Evolutionary conservation across 1,140 invertebrate species (phyloP).

Genomic region (Euschistus heros): DNA sequence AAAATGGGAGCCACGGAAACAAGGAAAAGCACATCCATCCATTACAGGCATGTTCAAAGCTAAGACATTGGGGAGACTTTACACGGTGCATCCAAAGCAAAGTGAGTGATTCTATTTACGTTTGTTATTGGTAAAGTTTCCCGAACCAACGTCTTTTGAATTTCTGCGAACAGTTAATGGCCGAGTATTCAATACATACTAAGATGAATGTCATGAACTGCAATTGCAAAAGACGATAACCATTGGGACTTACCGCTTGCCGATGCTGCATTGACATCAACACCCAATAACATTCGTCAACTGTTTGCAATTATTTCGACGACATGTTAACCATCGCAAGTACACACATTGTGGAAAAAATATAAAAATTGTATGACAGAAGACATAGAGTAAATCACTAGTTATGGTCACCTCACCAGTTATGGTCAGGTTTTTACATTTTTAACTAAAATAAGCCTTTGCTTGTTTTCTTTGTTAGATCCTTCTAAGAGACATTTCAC

Average conservation of each 20-base stretch:
- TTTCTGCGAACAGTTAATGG: slow-evolving; percentile 38
- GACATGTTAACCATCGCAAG: slow-evolving; percentile 32
- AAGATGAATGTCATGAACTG: slow-evolving; percentile 35
- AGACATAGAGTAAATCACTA: no score
- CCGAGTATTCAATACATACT: slow-evolving; percentile 33
- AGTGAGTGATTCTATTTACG: slow-evolving; percentile 39
- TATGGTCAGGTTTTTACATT: no score
- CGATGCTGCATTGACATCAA: no score
- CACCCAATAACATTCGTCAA: no score
- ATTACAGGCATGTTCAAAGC: background rate
- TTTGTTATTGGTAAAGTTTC: slow-evolving; percentile 37
- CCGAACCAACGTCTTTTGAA: slow-evolving; percentile 38
- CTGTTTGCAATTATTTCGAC: background rate
- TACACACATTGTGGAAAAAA: slow-evolving; percentile 34
- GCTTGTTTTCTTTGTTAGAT: no score
- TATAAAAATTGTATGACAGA: slow-evolving; percentile 35
- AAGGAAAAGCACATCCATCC: slow-evolving; percentile 22
- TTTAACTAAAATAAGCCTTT: no score
- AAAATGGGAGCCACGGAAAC: slow-evolving; percentile 24
- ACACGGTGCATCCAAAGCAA: slow-evolving; percentile 37
- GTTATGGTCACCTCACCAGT: no score
- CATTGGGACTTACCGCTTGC: slow-evolving; percentile 33
- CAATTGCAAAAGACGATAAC: slow-evolving; percentile 35
- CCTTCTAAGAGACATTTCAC: no score
- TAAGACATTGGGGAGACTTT: slow-evolving; percentile 33